Evolutionary conservation across 2,888 invertebrate species (phyloP), one percentile per base, ranked within the genome.

Genomic region (Platynereis dumerilii): DNA sequence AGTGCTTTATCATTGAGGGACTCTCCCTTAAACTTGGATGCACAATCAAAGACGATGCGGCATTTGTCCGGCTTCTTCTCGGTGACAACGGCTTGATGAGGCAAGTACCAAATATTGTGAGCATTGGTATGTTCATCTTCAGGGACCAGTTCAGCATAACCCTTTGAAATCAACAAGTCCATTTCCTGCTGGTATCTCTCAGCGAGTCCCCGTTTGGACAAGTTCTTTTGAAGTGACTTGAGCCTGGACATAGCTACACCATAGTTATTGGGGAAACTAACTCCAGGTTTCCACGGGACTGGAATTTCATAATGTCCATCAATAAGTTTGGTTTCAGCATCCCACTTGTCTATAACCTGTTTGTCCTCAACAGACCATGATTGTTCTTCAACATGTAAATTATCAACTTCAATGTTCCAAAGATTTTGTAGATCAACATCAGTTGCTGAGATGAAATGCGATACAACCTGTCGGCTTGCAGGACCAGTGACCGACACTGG

Each of bases 31-130:
- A 54, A 64, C 15, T 29, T 60, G 7, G 68, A 62, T 34, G 44
- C 42, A 45, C 71, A 69, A 34, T 71, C 67, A 48, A 71, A 71
- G 2, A 69, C 66, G 5, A 67, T 61, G 54, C 62, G 53, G 24
- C 61, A 45, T 45, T 65, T 68, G 7, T 58, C 53, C 12, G 66
- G 66, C 26, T 64, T 67, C 17, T 55, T 54, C 0, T 62, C 60
- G 34, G 64, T 59, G 27, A 60, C 64, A 10, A 67, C 67, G 2
- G 60, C 64, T 44, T 59, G 62, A 39, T 66, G 66, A 29, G 66
- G 62, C 17, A 64, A 27, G 48, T 64, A 59, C 58, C 58, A 64
- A 26, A 52, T 39, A 2, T 10, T 12, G 3, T 28, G 54, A n/a
- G n/a, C n/a, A 24, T 22, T 39, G 15, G 26, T 24, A 2, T 39